Conservation (phyloP, 2,113 vertebrate genomes). For the Cyphomyrus discorhynchus region DNA sequence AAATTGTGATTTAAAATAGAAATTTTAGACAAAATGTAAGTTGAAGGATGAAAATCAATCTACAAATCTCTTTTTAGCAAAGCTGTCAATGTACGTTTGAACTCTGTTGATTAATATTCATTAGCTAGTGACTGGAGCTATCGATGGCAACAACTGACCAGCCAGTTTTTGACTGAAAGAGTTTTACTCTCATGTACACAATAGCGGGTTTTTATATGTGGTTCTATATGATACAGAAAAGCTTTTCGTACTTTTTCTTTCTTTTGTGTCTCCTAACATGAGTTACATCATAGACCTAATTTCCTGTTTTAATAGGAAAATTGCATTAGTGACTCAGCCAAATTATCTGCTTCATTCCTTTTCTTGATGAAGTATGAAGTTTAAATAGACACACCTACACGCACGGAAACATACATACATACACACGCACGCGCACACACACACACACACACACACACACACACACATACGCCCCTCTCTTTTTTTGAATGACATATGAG, state of each 20-base stretch:
- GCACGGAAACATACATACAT: background rate
- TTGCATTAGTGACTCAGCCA: background rate
- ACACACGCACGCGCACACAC: background rate
- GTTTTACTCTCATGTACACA: background rate
- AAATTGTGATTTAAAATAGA: background rate
- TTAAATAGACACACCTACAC: background rate
- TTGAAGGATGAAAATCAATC: background rate
- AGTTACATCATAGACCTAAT: background rate
- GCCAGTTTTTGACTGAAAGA: background rate
- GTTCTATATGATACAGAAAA: background rate
- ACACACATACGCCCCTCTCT: background rate
- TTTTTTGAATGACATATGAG: background rate
- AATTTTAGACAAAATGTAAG: background rate
- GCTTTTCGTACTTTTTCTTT: background rate
- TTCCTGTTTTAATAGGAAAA: background rate
- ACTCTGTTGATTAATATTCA: background rate
- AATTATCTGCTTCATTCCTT: background rate
- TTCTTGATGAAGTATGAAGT: background rate
- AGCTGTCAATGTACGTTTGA: background rate
- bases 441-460: background rate
- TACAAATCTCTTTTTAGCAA: background rate
- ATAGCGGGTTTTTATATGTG: background rate
- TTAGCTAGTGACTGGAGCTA: background rate
- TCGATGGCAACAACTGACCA: background rate
- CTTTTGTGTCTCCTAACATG: background rate